Base-by-base conservation (phyloP, 2,797 vertebrate species). In the Epinephelus awoara region DNA sequence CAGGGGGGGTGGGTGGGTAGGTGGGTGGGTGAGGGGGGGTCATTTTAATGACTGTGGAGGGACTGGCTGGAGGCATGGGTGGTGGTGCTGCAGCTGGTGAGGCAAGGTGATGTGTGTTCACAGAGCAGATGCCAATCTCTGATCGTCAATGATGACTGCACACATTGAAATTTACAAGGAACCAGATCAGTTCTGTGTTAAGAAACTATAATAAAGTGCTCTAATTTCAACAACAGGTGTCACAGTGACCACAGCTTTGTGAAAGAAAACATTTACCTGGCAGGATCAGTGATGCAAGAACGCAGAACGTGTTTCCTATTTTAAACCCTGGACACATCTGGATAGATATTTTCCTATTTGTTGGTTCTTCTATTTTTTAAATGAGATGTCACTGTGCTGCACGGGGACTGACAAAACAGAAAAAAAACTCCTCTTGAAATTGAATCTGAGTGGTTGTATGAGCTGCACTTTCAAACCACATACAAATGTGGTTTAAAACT, bases 51-150 rank as follows among this genome's bases (percentile, higher is more conserved):
- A 87, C 80, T 89, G 87, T 88, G 86, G 89, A 92, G 90, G 91
- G 90, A 92, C 93, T 90, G 89, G 87, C 91, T 92, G 93, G 92
- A 94, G 93, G 90, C 85, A 85, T 72, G 75, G 85, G 74, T 42
- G 83, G 86, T 83, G 84, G 84, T 59, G 65, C 85, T 87, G 67
- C 77, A 89, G 88, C 86, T 84, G 85, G 69, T 79, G 66, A 80
- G 87, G 79, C 70, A 29, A 68, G 49, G 66, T 51, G 75, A 38
- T 63, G 46, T 69, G 58, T 72, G 55, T 69, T 83, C 18, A 79
- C 7, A 75, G 47, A 67, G 67, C 62, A 80, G 55, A 77, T 79
- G 49, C 73, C 61, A 40, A 64, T 70, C 27, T 73, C 55, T 78
- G 34, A 34, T 34, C 27, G 6, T 63, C 67, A 72, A 25, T 25